Base-by-base conservation (phyloP, 2,888 invertebrate species). In the Stratiomys singularior region DNA sequence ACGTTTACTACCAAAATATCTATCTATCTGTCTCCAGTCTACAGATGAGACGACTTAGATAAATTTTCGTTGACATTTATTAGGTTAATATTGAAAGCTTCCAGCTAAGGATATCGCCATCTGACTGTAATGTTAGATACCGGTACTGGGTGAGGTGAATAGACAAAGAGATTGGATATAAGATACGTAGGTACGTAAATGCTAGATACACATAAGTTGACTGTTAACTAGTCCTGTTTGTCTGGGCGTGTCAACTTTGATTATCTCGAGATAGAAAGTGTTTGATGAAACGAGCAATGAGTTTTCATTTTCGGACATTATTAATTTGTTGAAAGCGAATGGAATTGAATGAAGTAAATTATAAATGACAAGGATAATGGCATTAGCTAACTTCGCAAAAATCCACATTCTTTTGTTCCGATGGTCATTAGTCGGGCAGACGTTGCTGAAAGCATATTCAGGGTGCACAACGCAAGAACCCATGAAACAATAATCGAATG, bases 11-110 rank as follows among this genome's bases (percentile, higher is more conserved):
- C 66, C 3, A 69, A 69, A 47, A 37, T 66, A 66, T 66, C 66
- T 69, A 25, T 47, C 69, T 69, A 69, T 69, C 69, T 47, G 47
- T 69, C 69, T 69, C 37, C 47, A 47, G 66, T 66, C 44, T 15
- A 44, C 44, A 37, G 44, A 11, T 66, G 25, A 69, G 47, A 69
- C 21, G 69, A 30, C 46, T 69, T 47, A 69, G 47, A 74, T 74
- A 74, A 74, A 74, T 74, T 74, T 74, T 58, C 58, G 58, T 58
- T 74, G 74, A 74, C 74, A 74, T 37, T 74, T 74, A 74, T 74
- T 74, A 27, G 37, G 58, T 74, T 74, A 74, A 74, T 74, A 74
- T 74, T 74, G 74, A 60, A 74, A 60, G 74, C 74, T 74, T 46
- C 60, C 28, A n/a, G n/a, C 69, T 13, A 23, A 25, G 46, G 11